These are phyloP conservation scores for Dendrocincla tyrannina DNA, from an alignment of 2,797 vertebrate genomes.

Conservation along the genomic window DNA sequence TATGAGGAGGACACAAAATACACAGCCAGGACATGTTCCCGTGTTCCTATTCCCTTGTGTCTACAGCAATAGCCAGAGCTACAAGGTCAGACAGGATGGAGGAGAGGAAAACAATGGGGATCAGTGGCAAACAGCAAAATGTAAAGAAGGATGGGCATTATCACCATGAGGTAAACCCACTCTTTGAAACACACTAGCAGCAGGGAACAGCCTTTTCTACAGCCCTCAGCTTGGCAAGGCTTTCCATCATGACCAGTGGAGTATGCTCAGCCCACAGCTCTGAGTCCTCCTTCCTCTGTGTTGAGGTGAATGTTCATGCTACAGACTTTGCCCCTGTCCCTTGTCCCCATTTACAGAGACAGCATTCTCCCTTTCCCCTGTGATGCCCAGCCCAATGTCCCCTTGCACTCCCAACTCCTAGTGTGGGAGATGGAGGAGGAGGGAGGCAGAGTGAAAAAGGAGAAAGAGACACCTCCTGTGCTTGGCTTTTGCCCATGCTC, in stretches of 20 bases:
- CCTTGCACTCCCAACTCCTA: not conserved
- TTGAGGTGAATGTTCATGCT: not conserved
- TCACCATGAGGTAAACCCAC: not conserved
- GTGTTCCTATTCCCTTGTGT: not conserved
- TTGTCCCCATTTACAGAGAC: fast-evolving
- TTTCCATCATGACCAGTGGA: not conserved
- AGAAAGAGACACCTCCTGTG: not conserved
- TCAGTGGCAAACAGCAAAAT: not conserved
- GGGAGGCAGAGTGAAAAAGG: not conserved
- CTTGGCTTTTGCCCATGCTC: not conserved
- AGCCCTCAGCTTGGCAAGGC: not conserved
- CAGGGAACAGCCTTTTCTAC: not conserved
- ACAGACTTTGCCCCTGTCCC: not conserved
- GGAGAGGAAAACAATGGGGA: fast-evolving
- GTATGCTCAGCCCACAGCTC: not conserved
- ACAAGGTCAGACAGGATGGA: not conserved
- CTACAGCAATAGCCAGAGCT: not conserved
- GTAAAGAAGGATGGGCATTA: not conserved
- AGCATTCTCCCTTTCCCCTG: not conserved
- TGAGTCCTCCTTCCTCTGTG: not conserved
- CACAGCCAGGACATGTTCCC: not conserved
- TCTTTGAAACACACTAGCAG: not conserved
- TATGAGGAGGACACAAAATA: not conserved
- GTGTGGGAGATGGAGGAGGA: not conserved
- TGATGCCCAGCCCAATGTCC: not conserved